These are phyloP conservation scores for Pleuronectes platessa DNA, from an alignment of 2,113 vertebrate species.

Conservation along the genomic window DNA sequence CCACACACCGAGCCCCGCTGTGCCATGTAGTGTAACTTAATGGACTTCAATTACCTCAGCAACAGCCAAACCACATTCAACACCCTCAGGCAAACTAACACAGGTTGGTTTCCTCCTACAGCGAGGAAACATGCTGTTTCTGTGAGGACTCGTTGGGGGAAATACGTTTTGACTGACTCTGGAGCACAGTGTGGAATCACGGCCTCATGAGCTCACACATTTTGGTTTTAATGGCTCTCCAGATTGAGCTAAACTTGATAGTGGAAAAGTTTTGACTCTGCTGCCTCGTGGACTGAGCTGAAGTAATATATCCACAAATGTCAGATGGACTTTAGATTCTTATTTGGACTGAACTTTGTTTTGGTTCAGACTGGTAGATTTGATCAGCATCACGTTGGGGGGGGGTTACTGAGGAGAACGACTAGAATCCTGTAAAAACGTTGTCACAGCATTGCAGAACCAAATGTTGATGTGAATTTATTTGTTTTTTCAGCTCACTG, in stretches of 20 bases:
- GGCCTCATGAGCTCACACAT: constrained; percentile 54
- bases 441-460: too few species aligned
- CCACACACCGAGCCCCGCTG: constrained; percentile 8
- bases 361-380: neutral
- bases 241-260: constrained; percentile 62
- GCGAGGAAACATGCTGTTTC: constrained; percentile 49
- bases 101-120: constrained; percentile 60
- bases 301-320: constrained; percentile 40
- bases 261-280: constrained; percentile 54
- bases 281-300: constrained; percentile 26
- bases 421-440: neutral
- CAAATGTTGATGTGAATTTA: constrained; percentile 1
- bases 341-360: neutral
- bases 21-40: constrained; percentile 50
- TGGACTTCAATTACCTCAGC: constrained; percentile 55
- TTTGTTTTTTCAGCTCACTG: constrained; percentile 77
- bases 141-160: constrained; percentile 57
- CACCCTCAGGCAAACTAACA: constrained; percentile 66
- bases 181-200: constrained; percentile 53
- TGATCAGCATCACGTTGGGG: neutral
- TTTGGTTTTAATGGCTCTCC: constrained; percentile 65
- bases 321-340: constrained; percentile 13
- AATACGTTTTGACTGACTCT: constrained; percentile 62
- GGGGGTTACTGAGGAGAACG: too few species aligned
- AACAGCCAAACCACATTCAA: constrained; percentile 71